Base-by-base conservation (phyloP, 2,113 vertebrate genomes). In the Machaerirhynchus nigripectus region DNA sequence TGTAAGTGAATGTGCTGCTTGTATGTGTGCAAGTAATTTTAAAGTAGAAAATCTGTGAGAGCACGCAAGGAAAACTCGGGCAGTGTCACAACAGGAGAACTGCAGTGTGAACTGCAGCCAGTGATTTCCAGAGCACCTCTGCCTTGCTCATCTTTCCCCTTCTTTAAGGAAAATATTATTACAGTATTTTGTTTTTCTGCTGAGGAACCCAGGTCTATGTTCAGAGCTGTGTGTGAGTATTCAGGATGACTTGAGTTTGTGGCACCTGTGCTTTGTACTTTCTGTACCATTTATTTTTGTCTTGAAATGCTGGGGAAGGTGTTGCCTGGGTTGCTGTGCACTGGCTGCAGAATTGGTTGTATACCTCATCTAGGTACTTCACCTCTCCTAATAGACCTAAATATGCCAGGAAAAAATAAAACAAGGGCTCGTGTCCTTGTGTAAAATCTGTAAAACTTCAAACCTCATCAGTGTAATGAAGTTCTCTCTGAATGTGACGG, bases 81-180 rank as follows among this genome's bases (percentile, higher is more conserved):
- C 28, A 35, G 49, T 5, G 37, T 44, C 64, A 31, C 59, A 46
- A 3, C 28, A 37, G 6, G 11, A 47, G 16, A 13, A 3, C 10
- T 31, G 63, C 47, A 20, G 20, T 17, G 11, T 35, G 60, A 57
- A 11, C 11, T 17, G 10, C 1, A 3, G 13, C 0, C 2, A 31
- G 56, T 15, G 19, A 26, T 46, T 63, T 26, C 39, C 35, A 39
- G 82, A 69, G 18, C 28, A 30, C 6, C 2, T 56, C 49, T 57
- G 31, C 44, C 39, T 61, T 35, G 3, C 35, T 83, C 7, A 1
- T n/a, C 21, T 73, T 14, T 3, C 10, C 9, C 4, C 0, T 1
- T 52, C 69, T 35, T 21, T 2, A 40, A 55, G 30, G 49, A 61
- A 35, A 83, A 22, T 35, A 20, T 24, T 17, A 11, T 60, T 30